Conservation (phyloP, 2,113 vertebrate genomes). For the Protobothrops mucrosquamatus region DNA sequence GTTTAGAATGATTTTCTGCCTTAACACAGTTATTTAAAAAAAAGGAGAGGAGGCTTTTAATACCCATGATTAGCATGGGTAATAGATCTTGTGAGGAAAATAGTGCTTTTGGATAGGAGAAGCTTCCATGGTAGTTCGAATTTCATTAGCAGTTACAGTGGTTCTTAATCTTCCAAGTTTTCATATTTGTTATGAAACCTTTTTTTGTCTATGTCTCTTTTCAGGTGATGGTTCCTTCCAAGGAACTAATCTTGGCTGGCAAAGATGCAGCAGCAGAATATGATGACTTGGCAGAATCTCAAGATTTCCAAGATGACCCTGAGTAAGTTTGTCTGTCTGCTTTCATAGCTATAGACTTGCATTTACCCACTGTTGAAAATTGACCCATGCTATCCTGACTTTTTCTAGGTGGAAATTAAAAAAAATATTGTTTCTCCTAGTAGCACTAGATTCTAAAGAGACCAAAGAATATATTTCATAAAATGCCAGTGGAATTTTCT, state of each 20-base stretch:
- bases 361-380: neutral
- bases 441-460: neutral
- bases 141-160: neutral
- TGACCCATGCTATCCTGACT: neutral
- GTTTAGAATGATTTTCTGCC: neutral
- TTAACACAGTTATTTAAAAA: neutral
- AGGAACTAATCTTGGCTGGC: slow-evolving; percentile 88
- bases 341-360: neutral
- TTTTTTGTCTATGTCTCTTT: slow-evolving; percentile 27
- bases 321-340: slow-evolving; percentile 78
- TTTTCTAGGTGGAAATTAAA: neutral
- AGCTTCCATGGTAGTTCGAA: neutral
- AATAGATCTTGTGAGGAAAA: neutral
- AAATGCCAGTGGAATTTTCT: neutral
- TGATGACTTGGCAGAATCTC: slow-evolving; percentile 94
- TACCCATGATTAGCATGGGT: neutral
- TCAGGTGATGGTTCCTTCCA: slow-evolving; percentile 86
- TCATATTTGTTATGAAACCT: slow-evolving; percentile 4
- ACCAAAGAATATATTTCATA: neutral
- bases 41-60: neutral
- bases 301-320: slow-evolving; percentile 97
- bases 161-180: too few species aligned
- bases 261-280: slow-evolving; percentile 97
- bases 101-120: neutral
- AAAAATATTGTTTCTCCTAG: neutral